Evolutionary conservation across 53 echinoderm and acorn worm species (phyloP), one percentile per base, ranked within the genome.

Genomic region (Pentamera pediparva): DNA sequence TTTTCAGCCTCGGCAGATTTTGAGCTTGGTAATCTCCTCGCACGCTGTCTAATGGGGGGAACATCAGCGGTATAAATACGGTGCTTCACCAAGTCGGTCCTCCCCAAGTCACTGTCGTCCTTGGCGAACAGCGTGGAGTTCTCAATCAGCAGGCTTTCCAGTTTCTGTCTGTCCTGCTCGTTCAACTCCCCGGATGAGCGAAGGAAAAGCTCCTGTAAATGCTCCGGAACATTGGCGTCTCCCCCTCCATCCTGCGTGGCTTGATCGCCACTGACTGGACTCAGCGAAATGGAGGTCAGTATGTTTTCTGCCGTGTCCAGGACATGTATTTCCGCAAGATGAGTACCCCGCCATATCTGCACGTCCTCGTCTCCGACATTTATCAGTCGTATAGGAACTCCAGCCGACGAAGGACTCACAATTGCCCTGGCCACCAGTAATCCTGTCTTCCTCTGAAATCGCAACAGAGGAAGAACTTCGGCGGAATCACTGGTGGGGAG

Each of bases 81-180:
- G 61, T 79, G 80, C 32, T 59, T 4, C 8, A 70, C 70, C 19
- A 57, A 39, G 18, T 53, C 17, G 4, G 59, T 70, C 32, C 32
- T 39, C 6, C 80, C 71, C 19, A 70, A 39, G 56, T 79, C 70
- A 28, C 69, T 15, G 15, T 52, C 21, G 37, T 55, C 31, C 32
- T 10, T 56, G 12, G 55, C 69, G 64, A 79, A 69, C 8, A 69
- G 17, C 36, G 65, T 69, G 19, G 20, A 18, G 29, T 69, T 41
- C 18, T 48, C 34, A n/a, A 10, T 2, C 17, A 79, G 29, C 15
- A 47, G 11, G 12, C 24, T 20, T 3, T 9, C 30, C 13, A 82
- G 26, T 12, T 49, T 15, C 27, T 3, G 28, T n/a, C 22, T 36
- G 19, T 75, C 61, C 21, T 43, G 15, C 30, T 75, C 13, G 53